Evolutionary conservation across 2,113 vertebrate genomes (phyloP), one percentile per base, ranked within the genome.

Genomic region (Xerus inauris): DNA sequence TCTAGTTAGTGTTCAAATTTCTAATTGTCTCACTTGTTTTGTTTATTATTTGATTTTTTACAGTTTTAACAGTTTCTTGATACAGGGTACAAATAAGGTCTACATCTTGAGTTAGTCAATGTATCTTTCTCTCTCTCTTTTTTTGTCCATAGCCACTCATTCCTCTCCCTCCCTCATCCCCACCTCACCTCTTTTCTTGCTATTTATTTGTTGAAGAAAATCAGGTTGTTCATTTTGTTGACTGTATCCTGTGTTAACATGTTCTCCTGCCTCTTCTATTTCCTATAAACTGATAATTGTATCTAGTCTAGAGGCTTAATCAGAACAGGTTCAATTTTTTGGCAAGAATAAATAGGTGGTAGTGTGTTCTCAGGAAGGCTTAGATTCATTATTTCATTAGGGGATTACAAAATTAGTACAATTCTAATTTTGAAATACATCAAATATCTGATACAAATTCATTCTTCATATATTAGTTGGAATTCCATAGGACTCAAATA

Each of bases 181-280:
- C 4, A 28, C 17, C 30, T 45, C 7, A 83, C n/a, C 13, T 67
- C 54, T 67, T 94, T 69, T 91, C 82, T 93, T 92, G 49, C 10
- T 91, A 89, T 71, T 96, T 91, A 73, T 75, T 65, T 96, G 42
- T 71, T 94, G n/a, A 96, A 92, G 38, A 95, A 96, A 96, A 93
- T 13, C 17, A 91, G 24, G 26, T 89, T 47, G 59, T 85, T 82
- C 94, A 62, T 93, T 96, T 94, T 95, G 35, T 40, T 89, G 67
- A 83, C 6, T 84, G 26, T 54, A 83, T 80, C 40, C 49, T 89
- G 4, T 86, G 45, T 47, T 89, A 89, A 62, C 30, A 73, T 73
- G 57, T 73, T 81, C 62, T 79, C 20, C 24, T 87, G 4, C 57
- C 51, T 92, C 75, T 85, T 81, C 1, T 92, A 93, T 87, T 84